A percentile compares a stretch with the other conserved stretches of the same genome.
phyloP scores from a whole-genome alignment of 2,888 invertebrate genomes.

The Iphiclides podalirius region DNA sequence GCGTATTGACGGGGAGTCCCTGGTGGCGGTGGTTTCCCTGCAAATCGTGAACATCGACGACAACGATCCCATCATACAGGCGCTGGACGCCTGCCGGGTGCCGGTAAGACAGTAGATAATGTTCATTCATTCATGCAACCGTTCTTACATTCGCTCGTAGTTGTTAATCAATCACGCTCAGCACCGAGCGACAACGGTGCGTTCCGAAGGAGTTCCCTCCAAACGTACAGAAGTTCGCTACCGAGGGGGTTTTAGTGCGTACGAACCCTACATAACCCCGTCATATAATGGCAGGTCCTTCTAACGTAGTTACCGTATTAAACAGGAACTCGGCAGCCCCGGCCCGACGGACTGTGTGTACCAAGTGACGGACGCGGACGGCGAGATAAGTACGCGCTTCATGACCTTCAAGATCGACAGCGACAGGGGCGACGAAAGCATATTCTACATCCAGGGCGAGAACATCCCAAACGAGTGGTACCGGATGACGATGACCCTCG shows the following conservation, averaged over 20 bases:
- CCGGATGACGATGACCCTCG: slow-evolving; percentile 56
- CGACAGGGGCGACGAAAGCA: slow-evolving; percentile 51
- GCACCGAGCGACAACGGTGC: too few species aligned
- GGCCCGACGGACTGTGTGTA: slow-evolving; percentile 58
- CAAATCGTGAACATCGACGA: slow-evolving; percentile 76
- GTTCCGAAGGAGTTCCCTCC: too few species aligned
- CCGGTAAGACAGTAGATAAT: slow-evolving; percentile 66
- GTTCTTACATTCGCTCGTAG: too few species aligned
- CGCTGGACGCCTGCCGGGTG: slow-evolving; percentile 60
- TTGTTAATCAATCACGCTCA: too few species aligned
- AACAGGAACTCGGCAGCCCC: slow-evolving; percentile 62
- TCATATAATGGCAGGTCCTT: too few species aligned
- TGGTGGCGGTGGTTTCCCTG: slow-evolving; percentile 57
- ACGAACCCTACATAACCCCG: too few species aligned
- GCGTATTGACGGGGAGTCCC: slow-evolving; percentile 36
- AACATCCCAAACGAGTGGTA: slow-evolving; percentile 43
- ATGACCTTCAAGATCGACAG: slow-evolving; percentile 64
- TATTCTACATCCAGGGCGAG: slow-evolving; percentile 56
- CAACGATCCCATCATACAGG: slow-evolving; percentile 69
- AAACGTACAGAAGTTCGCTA: too few species aligned
- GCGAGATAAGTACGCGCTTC: slow-evolving; percentile 59
- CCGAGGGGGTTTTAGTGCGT: too few species aligned
- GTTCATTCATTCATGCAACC: too few species aligned
- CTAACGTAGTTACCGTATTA: too few species aligned
- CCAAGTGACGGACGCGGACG: slow-evolving; percentile 62